phyloP scores from a whole-genome alignment of 2,888 invertebrate genomes.

The Parnassius glacialis region DNA sequence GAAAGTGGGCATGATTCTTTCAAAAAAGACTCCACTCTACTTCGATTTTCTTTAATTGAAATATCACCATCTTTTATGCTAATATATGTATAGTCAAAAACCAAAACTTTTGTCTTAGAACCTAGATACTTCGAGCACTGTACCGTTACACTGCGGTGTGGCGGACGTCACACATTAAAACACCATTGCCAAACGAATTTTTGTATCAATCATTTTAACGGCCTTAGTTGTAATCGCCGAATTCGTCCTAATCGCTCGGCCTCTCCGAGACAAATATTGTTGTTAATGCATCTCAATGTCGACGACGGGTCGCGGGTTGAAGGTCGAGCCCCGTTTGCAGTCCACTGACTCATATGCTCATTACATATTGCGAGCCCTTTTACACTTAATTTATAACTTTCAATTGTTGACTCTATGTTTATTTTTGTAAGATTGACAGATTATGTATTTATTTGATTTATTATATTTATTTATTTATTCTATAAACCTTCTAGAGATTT shows the following conservation, averaged over 20 bases:
- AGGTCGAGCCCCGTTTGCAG: conserved; percentile 35
- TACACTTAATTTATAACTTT: background rate
- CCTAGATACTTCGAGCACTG: conserved; percentile 1
- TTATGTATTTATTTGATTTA: too few species aligned
- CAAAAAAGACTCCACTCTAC: too few species aligned
- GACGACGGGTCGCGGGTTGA: conserved; percentile 32
- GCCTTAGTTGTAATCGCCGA: conserved; percentile 65
- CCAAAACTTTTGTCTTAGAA: background rate
- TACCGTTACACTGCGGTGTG: conserved; percentile 10
- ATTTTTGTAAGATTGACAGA: too few species aligned
- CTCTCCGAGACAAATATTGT: conserved; percentile 49
- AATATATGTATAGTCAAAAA: background rate
- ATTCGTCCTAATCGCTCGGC: conserved; percentile 57
- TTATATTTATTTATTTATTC: too few species aligned
- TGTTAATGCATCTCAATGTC: conserved; percentile 65
- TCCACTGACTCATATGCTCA: conserved; percentile 35
- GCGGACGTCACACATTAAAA: conserved; percentile 37
- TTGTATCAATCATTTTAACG: conserved; percentile 59
- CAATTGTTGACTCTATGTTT: too few species aligned
- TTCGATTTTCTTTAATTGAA: too few species aligned
- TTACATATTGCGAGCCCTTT: conserved; percentile 21
- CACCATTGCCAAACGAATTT: conserved; percentile 65
- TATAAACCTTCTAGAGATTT: too few species aligned
- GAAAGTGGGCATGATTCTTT: too few species aligned
- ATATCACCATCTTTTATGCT: background rate